Base-by-base conservation (phyloP, 2,113 vertebrate species). In the Pyxicephalus adspersus region DNA sequence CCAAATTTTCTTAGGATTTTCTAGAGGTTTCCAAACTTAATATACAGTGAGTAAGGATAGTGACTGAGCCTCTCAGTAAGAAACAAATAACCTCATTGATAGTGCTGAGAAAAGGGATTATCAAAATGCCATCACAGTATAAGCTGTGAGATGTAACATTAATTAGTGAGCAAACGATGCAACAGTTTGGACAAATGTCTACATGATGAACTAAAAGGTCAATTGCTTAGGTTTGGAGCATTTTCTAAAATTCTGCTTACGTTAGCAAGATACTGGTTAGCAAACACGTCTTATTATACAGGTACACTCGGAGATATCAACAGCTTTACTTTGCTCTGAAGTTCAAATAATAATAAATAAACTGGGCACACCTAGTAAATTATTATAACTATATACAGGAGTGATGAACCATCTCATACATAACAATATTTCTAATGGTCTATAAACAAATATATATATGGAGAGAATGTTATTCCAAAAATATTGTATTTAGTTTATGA, bases 191-290 rank as follows among this genome's bases (percentile, higher is more conserved):
- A 74, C 34, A 20, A 25, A 74, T 74, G 71, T 74, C 71, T 74
- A 22, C 22, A 38, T 58, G 71, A 38, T 55, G 58, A 74, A 74
- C 54, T 38, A 74, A 74, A 74, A 74, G 71, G 71, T 74, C 71
- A 74, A 74, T 74, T 60, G 71, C 54, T 34, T 74, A 38, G 13
- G 19, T 74, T 34, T 38, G 29, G 26, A 60, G 60, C 71, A 74
- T 74, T 74, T 74, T 74, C 70, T 74, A 58, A 28, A 31, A 28
- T 60, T 74, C 54, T 74, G 71, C 54, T 58, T 58, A 58, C 38
- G 54, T 58, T 54, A 74, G 71, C 71, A 74, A 74, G 19, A 55
- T n/a, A 38, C 57, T 23, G 71, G 29, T 74, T 74, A 74, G 28
- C 29, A 58, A 29, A 38, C 55, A 7, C 9, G 22, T 51, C 68